A percentile compares a stretch with the other conserved stretches of the same genome.
Conservation (phyloP, 2,888 invertebrate species). For the Acrobasis consociella region DNA sequence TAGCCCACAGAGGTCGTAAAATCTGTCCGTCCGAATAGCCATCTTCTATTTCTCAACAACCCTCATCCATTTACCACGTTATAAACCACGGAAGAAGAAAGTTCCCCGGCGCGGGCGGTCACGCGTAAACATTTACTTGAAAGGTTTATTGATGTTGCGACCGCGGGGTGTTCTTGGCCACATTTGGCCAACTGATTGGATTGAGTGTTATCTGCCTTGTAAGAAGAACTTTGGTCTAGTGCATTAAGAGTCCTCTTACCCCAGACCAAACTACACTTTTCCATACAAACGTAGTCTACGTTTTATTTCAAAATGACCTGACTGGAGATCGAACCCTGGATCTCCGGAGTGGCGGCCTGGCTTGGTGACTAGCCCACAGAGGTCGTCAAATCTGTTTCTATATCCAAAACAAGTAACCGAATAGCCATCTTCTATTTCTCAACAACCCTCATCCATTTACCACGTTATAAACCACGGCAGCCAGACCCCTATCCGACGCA, state of each 20-base stretch:
- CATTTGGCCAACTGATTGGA: constrained; percentile 21
- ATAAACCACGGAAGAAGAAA: constrained; percentile 52
- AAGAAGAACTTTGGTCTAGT: too few relatives aligned
- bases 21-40: too few relatives aligned
- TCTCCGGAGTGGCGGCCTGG: too few relatives aligned
- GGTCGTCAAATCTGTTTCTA: too few relatives aligned
- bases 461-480: constrained; percentile 36
- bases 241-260: too few relatives aligned
- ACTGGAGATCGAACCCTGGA: too few relatives aligned
- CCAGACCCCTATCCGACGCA: constrained; percentile 52
- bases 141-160: constrained; percentile 76
- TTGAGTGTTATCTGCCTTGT: constrained; percentile 20
- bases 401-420: not conserved
- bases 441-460: constrained; percentile 36
- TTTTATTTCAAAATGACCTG: too few relatives aligned
- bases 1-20: too few relatives aligned
- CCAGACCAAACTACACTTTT: too few relatives aligned
- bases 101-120: constrained; percentile 59
- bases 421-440: too few relatives aligned
- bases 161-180: constrained; percentile 56
- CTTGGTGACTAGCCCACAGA: too few relatives aligned
- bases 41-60: not conserved
- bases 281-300: too few relatives aligned
- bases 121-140: constrained; percentile 74
- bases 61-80: constrained; percentile 39